Evolutionary conservation across 53 echinoderm and acorn worm species (phyloP).

Genomic region (Temnopleurus reevesii): DNA sequence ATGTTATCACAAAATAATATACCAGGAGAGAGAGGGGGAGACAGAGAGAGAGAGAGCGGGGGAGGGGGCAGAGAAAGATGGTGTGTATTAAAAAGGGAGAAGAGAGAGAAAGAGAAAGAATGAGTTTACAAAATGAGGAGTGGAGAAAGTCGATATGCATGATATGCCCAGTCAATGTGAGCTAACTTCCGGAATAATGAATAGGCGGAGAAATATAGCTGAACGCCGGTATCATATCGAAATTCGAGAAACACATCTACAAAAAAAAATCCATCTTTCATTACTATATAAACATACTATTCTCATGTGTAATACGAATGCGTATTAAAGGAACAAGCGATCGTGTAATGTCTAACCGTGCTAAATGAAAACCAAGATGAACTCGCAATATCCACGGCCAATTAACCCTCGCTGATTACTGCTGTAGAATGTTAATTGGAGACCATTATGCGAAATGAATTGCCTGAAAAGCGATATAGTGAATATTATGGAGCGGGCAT

Average conservation of each 20-base stretch:
- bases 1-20: too few species aligned
- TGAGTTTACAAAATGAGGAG: too few species aligned
- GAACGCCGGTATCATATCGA: not conserved
- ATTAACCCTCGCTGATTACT: conserved; percentile 8
- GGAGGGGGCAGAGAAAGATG: not conserved
- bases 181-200: too few species aligned
- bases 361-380: conserved; percentile 3
- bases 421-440: conserved; percentile 10
- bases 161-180: too few species aligned
- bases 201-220: not conserved
- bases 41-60: not conserved
- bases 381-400: not conserved
- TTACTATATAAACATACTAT: not conserved
- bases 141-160: too few species aligned
- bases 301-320: not conserved
- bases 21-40: not conserved
- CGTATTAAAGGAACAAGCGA: not conserved
- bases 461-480: conserved; percentile 4
- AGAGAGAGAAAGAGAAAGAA: not conserved
- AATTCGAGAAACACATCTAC: not conserved
- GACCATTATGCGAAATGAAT: not conserved
- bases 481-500: too few species aligned
- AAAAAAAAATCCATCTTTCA: not conserved
- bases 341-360: not conserved
- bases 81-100: not conserved